These are phyloP conservation scores for Chrysina gloriosa DNA, from an alignment of 2,888 invertebrate genomes.

Conservation along the genomic window DNA sequence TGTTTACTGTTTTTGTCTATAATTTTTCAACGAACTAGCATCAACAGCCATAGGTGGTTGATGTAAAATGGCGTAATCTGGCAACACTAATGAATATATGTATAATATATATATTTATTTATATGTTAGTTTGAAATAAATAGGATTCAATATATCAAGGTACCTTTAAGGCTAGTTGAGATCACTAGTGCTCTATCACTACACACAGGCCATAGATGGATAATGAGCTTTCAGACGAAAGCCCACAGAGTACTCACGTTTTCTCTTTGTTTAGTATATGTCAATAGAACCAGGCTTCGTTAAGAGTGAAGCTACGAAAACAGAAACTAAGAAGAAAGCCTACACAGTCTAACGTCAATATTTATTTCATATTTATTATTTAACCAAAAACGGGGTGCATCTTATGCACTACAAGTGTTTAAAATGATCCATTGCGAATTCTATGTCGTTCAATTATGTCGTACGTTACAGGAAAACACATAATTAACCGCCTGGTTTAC, in stretches of 20 bases:
- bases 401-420: not conserved
- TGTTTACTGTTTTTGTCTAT: not conserved
- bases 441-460: not conserved
- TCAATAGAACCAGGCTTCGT: slow-evolving; percentile 8
- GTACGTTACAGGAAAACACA: not conserved
- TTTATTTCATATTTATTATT: slow-evolving; percentile 6
- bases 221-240: slow-evolving; percentile 45
- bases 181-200: slow-evolving; percentile 65
- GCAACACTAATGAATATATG: slow-evolving; percentile 52
- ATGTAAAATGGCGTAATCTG: slow-evolving; percentile 64
- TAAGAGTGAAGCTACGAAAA: not conserved
- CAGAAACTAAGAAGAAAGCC: not conserved
- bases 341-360: not conserved
- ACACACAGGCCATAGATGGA: slow-evolving; percentile 59
- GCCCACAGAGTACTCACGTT: not conserved
- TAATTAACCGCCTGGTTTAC: slow-evolving; percentile 20
- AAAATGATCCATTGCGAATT: not conserved
- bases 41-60: slow-evolving; percentile 62
- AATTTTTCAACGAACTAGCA: slow-evolving; percentile 48
- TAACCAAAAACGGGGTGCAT: not conserved
- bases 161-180: slow-evolving; percentile 66
- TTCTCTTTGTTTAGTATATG: not conserved
- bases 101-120: too few species aligned
- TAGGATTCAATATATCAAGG: slow-evolving; percentile 63
- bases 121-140: slow-evolving; percentile 45